Evolutionary conservation across 2,888 invertebrate species (phyloP).

Genomic region (Actias luna): DNA sequence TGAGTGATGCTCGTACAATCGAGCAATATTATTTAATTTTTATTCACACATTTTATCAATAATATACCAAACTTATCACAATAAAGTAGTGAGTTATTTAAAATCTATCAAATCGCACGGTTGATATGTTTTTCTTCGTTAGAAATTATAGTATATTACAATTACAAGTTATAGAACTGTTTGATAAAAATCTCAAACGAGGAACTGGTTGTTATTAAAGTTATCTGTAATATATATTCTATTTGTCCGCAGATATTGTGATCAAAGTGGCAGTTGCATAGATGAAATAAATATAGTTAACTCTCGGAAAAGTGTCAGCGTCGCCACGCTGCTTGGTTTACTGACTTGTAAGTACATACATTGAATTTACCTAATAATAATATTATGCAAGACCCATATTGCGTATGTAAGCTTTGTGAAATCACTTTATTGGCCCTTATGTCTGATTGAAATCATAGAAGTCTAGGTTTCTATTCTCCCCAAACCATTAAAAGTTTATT

Average conservation of each 20-base stretch:
- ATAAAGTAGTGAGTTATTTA: background rate
- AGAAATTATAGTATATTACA: no score
- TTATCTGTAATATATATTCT: conserved; percentile 10
- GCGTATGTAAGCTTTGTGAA: background rate
- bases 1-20: no score
- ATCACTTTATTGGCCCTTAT: background rate
- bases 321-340: conserved; percentile 67
- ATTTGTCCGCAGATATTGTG: conserved; percentile 57
- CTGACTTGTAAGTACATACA: conserved; percentile 58
- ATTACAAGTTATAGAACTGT: no score
- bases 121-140: background rate
- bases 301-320: conserved; percentile 45
- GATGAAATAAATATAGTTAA: conserved; percentile 67
- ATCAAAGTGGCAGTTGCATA: conserved; percentile 56
- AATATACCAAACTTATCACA: background rate
- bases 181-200: background rate
- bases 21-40: no score
- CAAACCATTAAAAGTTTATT: background rate
- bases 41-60: no score
- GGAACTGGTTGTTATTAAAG: background rate
- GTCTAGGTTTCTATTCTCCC: background rate
- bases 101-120: background rate
- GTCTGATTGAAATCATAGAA: background rate
- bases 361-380: background rate
- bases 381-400: background rate